A percentile compares a stretch with the other conserved stretches of the same genome.
Conservation (phyloP, 2,113 vertebrate genomes). For the Labrus mixtus region DNA sequence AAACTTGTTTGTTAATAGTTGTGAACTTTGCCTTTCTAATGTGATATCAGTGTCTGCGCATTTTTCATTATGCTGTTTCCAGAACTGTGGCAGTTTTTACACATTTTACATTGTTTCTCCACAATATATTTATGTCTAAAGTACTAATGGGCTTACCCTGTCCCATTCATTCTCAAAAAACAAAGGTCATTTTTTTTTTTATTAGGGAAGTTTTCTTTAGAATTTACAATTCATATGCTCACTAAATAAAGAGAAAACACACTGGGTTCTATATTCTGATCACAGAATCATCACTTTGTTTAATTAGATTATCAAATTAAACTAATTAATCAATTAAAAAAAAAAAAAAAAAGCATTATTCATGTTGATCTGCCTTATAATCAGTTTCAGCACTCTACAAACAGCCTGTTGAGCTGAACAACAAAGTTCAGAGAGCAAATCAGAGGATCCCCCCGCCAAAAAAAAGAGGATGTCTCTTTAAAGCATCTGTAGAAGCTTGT, state of each 20-base stretch:
- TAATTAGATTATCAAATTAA: background rate
- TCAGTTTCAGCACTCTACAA: constrained; percentile 34
- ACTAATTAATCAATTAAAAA: background rate
- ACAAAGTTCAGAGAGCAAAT: constrained; percentile 33
- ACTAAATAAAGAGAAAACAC: background rate
- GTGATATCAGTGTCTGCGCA: background rate
- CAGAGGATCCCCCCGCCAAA: constrained; percentile 12
- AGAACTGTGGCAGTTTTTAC: too few species aligned
- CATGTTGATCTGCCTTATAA: constrained; percentile 14
- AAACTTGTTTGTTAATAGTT: background rate
- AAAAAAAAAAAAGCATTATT: background rate
- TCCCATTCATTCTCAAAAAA: too few species aligned
- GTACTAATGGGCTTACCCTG: too few species aligned
- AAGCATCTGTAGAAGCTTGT: constrained; percentile 10
- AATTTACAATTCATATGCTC: background rate
- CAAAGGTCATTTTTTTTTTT: too few species aligned
- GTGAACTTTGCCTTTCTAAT: background rate
- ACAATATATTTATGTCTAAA: too few species aligned
- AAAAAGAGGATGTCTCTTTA: constrained; percentile 27
- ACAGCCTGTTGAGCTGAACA: constrained; percentile 35
- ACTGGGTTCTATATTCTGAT: background rate
- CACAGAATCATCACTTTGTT: background rate
- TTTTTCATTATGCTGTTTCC: background rate
- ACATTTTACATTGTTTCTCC: too few species aligned
- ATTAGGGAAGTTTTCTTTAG: too few species aligned